These are phyloP conservation scores for Sinotaia quadrata DNA, from an alignment of 2,888 invertebrate genomes.

Conservation along the genomic window DNA sequence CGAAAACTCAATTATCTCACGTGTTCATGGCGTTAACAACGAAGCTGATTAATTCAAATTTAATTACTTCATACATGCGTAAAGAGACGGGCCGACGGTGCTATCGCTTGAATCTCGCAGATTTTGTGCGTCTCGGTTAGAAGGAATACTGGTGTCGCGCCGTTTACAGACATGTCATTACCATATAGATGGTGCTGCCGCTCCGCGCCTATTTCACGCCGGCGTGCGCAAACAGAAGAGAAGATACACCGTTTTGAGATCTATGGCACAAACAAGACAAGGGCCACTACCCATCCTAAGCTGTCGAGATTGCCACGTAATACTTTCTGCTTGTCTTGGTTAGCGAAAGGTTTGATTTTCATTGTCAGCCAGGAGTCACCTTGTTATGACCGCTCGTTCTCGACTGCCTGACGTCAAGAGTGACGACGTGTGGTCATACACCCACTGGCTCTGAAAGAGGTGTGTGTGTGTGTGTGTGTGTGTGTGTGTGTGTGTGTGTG, in stretches of 20 bases:
- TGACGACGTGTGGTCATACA: no score
- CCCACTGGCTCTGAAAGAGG: no score
- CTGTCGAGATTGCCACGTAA: background rate
- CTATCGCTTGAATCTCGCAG: constrained; percentile 31
- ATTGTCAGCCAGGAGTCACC: no score
- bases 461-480: background rate
- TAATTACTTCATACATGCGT: constrained; percentile 53
- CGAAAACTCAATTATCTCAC: constrained; percentile 47
- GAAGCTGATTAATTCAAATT: constrained; percentile 64
- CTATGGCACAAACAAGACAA: background rate
- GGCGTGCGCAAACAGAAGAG: constrained; percentile 11
- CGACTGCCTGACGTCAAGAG: no score
- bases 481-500: constrained; percentile 4
- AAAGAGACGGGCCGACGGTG: constrained; percentile 27
- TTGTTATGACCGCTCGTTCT: no score
- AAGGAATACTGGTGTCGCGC: constrained; percentile 29
- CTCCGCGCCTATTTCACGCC: constrained; percentile 27
- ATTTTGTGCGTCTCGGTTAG: background rate
- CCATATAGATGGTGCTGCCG: constrained; percentile 39
- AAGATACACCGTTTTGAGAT: background rate
- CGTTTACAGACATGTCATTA: constrained; percentile 31
- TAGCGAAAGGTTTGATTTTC: no score
- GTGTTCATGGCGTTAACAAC: constrained; percentile 46
- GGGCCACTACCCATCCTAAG: background rate
- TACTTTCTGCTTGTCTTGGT: background rate